A percentile compares a stretch with the other conserved stretches of the same genome.
Evolutionary conservation across 1,140 invertebrate genomes (phyloP).

Genomic region (Zaprionus tsacasi): DNA sequence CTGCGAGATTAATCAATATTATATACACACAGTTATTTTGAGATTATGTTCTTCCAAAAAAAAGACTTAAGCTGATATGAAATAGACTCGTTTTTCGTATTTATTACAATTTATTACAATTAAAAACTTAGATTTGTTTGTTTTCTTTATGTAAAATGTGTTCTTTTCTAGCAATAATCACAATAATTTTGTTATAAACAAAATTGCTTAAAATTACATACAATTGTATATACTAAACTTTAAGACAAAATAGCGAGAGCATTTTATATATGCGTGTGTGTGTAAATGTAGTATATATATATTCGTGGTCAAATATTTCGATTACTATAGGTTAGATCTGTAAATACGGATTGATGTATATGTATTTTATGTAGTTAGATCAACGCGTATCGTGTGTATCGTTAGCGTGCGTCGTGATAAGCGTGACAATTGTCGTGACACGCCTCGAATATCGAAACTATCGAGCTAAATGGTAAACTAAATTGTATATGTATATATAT

Average conservation of each 20-base stretch:
- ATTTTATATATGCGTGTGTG: slow-evolving; percentile 48
- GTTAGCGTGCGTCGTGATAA: slow-evolving; percentile 47
- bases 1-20: not conserved
- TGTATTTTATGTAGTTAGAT: slow-evolving; percentile 52
- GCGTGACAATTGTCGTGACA: slow-evolving; percentile 17
- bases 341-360: slow-evolving; percentile 8
- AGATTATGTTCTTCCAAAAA: not conserved
- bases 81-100: slow-evolving; percentile 63
- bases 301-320: slow-evolving; percentile 52
- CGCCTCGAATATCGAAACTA: slow-evolving; percentile 51
- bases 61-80: slow-evolving; percentile 24
- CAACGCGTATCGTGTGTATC: slow-evolving; percentile 61
- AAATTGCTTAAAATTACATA: slow-evolving; percentile 80
- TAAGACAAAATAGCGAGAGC: slow-evolving; percentile 80
- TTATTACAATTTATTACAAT: slow-evolving; percentile 80
- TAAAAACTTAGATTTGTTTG: slow-evolving; percentile 78
- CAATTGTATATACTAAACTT: slow-evolving; percentile 78
- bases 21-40: too few species aligned
- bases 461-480: slow-evolving; percentile 68
- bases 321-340: slow-evolving; percentile 64
- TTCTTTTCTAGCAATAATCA: slow-evolving; percentile 83
- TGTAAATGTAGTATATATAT: slow-evolving; percentile 37
- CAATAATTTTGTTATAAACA: slow-evolving; percentile 83
- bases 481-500: slow-evolving; percentile 57
- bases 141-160: slow-evolving; percentile 79